Conservation (phyloP, 2,113 vertebrate species). For the Psittacula cyanocephala region DNA sequence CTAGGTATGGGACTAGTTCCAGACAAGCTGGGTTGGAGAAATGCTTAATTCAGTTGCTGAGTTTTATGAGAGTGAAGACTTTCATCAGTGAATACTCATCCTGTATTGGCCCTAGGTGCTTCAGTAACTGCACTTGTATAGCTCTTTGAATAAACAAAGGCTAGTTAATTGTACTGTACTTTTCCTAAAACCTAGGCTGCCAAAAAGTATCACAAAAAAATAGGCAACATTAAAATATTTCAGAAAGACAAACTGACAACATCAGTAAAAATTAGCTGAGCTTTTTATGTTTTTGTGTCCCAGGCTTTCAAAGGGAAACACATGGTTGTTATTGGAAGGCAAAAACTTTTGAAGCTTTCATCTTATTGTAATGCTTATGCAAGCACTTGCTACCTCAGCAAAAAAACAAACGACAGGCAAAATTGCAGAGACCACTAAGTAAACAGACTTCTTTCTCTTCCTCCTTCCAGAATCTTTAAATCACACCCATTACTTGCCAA, state of each 20-base stretch:
- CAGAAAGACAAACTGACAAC: neutral
- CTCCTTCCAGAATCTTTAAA: conserved; percentile 41
- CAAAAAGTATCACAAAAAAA: neutral
- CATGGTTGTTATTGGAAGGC: neutral
- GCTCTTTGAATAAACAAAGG: neutral
- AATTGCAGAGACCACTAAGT: conserved; percentile 21
- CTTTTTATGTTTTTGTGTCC: neutral
- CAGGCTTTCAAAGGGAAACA: conserved; percentile 11
- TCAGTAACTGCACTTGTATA: neutral
- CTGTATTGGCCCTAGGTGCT: neutral
- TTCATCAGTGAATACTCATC: neutral
- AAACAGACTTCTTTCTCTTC: conserved; percentile 51
- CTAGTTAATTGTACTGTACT: neutral
- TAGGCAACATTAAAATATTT: neutral
- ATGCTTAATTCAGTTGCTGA: rapidly evolving
- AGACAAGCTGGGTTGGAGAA: neutral
- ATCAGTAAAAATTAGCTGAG: conserved; percentile 2
- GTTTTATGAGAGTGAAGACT: neutral
- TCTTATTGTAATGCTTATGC: conserved; percentile 44
- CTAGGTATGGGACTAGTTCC: neutral
- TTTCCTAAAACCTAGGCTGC: neutral
- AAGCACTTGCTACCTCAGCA: conserved; percentile 59
- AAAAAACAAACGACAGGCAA: conserved; percentile 31
- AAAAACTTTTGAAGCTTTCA: conserved; percentile 41
- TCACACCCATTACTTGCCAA: conserved; percentile 21